Evolutionary conservation across 1,140 invertebrate species (phyloP).

Genomic region (Maniola jurtina): DNA sequence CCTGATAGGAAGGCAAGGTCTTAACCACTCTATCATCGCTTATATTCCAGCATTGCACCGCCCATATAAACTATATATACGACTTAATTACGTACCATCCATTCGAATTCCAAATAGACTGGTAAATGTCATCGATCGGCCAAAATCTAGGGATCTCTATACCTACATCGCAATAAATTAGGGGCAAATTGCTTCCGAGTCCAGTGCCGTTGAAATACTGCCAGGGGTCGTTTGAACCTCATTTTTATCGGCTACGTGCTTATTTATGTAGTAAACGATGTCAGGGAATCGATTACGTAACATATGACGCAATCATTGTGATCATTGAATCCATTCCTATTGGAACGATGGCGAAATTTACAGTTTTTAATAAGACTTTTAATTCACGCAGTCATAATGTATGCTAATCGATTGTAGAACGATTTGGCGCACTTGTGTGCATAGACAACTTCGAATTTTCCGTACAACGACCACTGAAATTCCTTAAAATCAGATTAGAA

Average conservation of each 20-base stretch:
- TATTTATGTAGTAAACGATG: constrained; percentile 9
- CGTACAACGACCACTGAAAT: too few relatives aligned
- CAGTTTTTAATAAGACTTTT: neutral
- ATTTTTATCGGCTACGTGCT: constrained; percentile 13
- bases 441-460: too few relatives aligned
- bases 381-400: too few relatives aligned
- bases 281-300: constrained; percentile 2
- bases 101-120: constrained; percentile 16
- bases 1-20: too few relatives aligned
- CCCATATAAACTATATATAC: neutral
- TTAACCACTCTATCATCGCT: too few relatives aligned
- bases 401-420: too few relatives aligned
- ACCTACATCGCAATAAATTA: constrained; percentile 26
- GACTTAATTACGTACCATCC: neutral
- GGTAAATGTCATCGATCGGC: constrained; percentile 22
- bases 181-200: constrained; percentile 29
- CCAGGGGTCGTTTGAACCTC: constrained; percentile 23
- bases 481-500: too few relatives aligned
- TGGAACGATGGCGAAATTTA: neutral
- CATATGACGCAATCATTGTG: neutral
- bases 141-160: constrained; percentile 31
- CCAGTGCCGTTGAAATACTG: constrained; percentile 27
- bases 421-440: too few relatives aligned
- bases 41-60: too few relatives aligned
- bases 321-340: neutral